Percentiles rank a stretch among this genome's conserved stretches.
Conservation (phyloP, 1,140 invertebrate genomes). For the Drosophila equinoxialis region DNA sequence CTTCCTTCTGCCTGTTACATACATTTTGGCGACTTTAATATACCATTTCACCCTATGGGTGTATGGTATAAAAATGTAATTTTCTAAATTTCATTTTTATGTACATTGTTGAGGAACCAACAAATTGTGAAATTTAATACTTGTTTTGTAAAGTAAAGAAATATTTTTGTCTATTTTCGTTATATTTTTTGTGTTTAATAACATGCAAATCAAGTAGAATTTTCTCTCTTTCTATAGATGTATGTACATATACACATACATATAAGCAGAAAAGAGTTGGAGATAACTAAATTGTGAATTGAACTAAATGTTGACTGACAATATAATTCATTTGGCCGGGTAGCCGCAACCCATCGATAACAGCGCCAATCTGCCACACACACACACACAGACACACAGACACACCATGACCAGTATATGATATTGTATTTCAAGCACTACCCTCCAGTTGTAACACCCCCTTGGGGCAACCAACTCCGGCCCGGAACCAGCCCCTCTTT, state of each 20-base stretch:
- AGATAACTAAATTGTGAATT: slow-evolving; percentile 4
- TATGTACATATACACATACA: neutral
- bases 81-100: too few relatives aligned
- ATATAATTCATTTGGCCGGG: slow-evolving; percentile 3
- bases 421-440: neutral
- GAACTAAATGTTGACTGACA: neutral
- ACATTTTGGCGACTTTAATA: too few relatives aligned
- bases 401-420: neutral
- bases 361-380: slow-evolving; percentile 7
- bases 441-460: neutral
- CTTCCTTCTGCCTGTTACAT: too few relatives aligned
- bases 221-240: neutral
- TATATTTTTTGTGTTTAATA: neutral
- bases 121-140: too few relatives aligned
- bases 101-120: too few relatives aligned
- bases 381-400: neutral
- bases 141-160: too few relatives aligned
- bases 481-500: neutral
- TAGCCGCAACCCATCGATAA: slow-evolving; percentile 1
- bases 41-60: too few relatives aligned
- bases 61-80: too few relatives aligned
- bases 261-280: neutral
- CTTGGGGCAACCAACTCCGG: neutral
- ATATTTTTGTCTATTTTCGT: too few relatives aligned
- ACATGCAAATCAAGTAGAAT: neutral